Evolutionary conservation across 2,888 invertebrate genomes (phyloP).

Genomic region (Acleris laterana): DNA sequence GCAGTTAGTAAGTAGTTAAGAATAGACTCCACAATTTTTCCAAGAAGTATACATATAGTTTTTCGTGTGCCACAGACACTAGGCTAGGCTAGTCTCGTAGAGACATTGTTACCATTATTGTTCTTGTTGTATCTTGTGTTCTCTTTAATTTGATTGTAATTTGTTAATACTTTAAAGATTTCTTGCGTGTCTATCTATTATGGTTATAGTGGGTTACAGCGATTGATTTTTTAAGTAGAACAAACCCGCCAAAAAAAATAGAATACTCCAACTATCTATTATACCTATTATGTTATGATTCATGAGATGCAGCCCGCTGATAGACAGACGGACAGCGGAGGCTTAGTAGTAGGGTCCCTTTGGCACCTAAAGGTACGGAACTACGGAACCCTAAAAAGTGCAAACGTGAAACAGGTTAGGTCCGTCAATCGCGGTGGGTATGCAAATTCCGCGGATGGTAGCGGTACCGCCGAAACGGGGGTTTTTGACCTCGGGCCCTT

Average conservation of each 20-base stretch:
- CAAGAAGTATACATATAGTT: no score
- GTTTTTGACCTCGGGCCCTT: slow-evolving; percentile 26
- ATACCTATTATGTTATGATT: neutral
- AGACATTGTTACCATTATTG: no score
- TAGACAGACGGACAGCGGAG: neutral
- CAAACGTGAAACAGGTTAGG: slow-evolving; percentile 15
- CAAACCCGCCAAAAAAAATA: neutral
- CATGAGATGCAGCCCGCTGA: neutral
- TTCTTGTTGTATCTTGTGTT: no score
- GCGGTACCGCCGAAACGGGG: slow-evolving; percentile 54
- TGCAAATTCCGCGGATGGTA: slow-evolving; percentile 52
- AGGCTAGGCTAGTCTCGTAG: no score
- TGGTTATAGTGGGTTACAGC: no score
- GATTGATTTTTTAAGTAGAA: neutral
- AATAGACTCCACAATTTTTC: no score
- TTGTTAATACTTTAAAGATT: no score
- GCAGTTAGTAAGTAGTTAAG: no score
- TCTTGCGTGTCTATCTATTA: no score
- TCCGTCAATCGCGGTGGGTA: slow-evolving; percentile 37
- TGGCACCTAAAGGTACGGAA: neutral
- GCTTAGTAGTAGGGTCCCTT: neutral
- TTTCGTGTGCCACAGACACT: no score
- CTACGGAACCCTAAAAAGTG: neutral
- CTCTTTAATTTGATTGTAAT: no score
- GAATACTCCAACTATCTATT: neutral